Conservation (phyloP, 1,140 invertebrate genomes). For the Pseudomyrmex sp. region DNA sequence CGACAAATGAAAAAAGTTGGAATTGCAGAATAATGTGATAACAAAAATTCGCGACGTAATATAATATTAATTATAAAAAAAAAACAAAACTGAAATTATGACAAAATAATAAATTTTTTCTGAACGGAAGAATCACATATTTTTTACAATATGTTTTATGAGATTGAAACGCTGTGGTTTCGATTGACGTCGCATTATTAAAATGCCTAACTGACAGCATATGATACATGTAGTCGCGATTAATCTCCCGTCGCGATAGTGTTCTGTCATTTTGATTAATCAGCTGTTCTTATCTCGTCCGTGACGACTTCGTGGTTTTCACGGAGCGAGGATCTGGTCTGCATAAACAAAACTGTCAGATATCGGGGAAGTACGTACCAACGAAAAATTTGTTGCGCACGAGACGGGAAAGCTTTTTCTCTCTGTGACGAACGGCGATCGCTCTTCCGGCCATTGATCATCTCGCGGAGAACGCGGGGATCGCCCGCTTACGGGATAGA, state of each 20-base stretch:
- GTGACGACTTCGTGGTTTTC: background rate
- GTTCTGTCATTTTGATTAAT: slow-evolving; percentile 38
- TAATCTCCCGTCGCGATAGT: slow-evolving; percentile 34
- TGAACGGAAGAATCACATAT: no score
- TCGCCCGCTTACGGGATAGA: background rate
- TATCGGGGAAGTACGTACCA: background rate
- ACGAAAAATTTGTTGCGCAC: slow-evolving; percentile 15
- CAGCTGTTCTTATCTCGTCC: slow-evolving; percentile 21
- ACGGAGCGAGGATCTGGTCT: background rate
- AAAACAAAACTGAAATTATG: no score
- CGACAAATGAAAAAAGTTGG: background rate
- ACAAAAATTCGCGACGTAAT: background rate
- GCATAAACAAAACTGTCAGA: slow-evolving; percentile 1
- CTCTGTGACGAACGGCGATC: slow-evolving; percentile 32
- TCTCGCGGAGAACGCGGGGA: background rate
- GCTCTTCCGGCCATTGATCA: slow-evolving; percentile 52
- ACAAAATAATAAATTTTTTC: no score
- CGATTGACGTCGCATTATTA: slow-evolving; percentile 33
- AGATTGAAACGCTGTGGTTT: background rate
- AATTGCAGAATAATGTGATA: background rate
- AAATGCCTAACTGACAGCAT: slow-evolving; percentile 41
- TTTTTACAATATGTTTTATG: no score
- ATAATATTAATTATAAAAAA: no score
- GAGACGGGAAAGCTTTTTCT: background rate
- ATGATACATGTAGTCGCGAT: slow-evolving; percentile 13